A percentile compares a stretch with the other conserved stretches of the same genome.
phyloP scores from a whole-genome alignment of 2,888 invertebrate species.

The Neria commutata region DNA sequence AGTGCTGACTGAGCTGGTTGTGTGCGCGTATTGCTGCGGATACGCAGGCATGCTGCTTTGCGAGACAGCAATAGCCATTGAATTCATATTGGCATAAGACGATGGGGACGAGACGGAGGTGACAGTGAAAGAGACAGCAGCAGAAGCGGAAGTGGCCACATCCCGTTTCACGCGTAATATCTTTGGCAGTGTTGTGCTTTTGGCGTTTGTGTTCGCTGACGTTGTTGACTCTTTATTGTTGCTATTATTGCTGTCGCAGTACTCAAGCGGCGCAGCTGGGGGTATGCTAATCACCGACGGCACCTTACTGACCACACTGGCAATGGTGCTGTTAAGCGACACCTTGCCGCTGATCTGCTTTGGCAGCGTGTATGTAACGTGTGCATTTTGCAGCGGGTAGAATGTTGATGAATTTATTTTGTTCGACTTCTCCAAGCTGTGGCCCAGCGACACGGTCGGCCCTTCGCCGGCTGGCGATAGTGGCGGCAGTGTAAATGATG shows the following conservation, averaged over 20 bases:
- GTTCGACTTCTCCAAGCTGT: constrained; percentile 32
- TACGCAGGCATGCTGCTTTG: constrained; percentile 54
- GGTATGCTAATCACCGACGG: constrained; percentile 62
- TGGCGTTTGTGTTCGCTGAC: constrained; percentile 6
- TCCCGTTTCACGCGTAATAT: constrained; percentile 51
- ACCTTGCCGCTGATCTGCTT: constrained; percentile 59
- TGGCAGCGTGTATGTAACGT: constrained; percentile 60
- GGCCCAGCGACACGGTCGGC: constrained; percentile 24
- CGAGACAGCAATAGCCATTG: constrained; percentile 34
- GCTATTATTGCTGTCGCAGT: constrained; percentile 37
- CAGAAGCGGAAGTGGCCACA: constrained; percentile 7
- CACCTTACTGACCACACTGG: constrained; percentile 61
- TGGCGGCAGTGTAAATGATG: constrained; percentile 56
- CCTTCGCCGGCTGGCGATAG: constrained; percentile 34
- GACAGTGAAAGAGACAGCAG: neutral
- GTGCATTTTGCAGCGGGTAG: constrained; percentile 59
- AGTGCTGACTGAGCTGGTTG: constrained; percentile 14
- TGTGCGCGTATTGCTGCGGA: constrained; percentile 39
- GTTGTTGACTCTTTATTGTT: constrained; percentile 8
- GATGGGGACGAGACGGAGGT: neutral
- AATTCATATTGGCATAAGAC: neutral
- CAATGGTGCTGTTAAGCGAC: constrained; percentile 59
- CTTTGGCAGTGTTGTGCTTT: constrained; percentile 57
- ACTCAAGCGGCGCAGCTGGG: constrained; percentile 36
- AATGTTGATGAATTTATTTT: constrained; percentile 61